Evolutionary conservation across 2,888 invertebrate species (phyloP).

Genomic region (Heliconius cydno): DNA sequence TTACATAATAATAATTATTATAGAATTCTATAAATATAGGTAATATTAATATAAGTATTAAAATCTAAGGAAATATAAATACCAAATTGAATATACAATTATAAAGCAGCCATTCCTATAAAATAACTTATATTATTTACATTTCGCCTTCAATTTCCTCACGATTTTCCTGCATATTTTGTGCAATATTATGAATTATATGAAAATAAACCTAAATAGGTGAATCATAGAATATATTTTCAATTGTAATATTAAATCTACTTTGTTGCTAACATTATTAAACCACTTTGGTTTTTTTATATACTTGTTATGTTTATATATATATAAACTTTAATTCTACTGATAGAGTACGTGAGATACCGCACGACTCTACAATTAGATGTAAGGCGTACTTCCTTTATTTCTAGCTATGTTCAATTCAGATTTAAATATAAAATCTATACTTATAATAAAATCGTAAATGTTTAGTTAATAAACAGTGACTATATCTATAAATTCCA

Average conservation of each 20-base stretch:
- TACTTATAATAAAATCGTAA: too few relatives aligned
- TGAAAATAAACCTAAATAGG: constrained; percentile 13
- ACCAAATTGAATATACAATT: constrained; percentile 3
- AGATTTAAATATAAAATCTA: background rate
- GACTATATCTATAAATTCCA: too few relatives aligned
- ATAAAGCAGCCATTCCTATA: constrained; percentile 2
- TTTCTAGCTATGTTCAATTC: background rate
- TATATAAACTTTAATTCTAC: constrained; percentile 8
- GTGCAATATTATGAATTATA: constrained; percentile 13
- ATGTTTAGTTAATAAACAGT: too few relatives aligned
- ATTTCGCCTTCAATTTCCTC: constrained; percentile 38
- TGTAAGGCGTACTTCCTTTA: constrained; percentile 18
- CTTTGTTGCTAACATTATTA: constrained; percentile 15
- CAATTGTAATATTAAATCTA: background rate
- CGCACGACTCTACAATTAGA: constrained; percentile 38
- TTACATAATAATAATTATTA: background rate
- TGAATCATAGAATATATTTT: background rate
- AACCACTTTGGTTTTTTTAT: constrained; percentile 31
- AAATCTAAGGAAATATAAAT: constrained; percentile 22
- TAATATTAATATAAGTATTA: background rate
- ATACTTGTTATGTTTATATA: background rate
- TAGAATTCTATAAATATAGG: background rate
- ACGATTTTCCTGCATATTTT: constrained; percentile 41
- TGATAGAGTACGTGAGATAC: constrained; percentile 42
- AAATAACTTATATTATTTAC: constrained; percentile 8